Base-by-base conservation (phyloP, 2,797 vertebrate species). In the Amblyopsis hoosieri region DNA sequence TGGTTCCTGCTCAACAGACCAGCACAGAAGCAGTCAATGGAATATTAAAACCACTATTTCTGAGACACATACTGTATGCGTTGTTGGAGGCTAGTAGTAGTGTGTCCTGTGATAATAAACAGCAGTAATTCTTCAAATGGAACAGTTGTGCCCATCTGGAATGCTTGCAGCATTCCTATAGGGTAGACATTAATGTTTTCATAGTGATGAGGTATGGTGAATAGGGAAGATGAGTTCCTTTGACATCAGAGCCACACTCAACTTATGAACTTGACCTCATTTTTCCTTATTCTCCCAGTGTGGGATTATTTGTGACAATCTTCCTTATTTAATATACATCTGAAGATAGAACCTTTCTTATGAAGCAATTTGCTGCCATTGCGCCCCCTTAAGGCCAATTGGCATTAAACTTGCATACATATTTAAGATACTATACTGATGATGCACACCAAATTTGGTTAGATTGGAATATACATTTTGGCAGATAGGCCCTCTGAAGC, bases 1-100 rank as follows among this genome's bases (percentile, higher is more conserved):
- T 88, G 83, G 86, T 87, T 85, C 81, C 84, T 88, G 87, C 80
- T 89, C 85, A 87, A 75, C 75, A 78, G 84, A 88, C 84, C 89
- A 82, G 80, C 82, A 85, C 87, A 82, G 79, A 84, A 68, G 66
- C 79, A 84, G 71, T 79, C 81, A 74, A 79, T 77, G 74, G 84
- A 90, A 90, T 89, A 87, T 86, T 83, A 84, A 90, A 89, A 89
- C 80, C 69, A 85, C 81, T 83, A 80, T 80, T 83, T 85, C 69
- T 67, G 60, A 50, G 52, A 80, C 74, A 60, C 56, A 60, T 56
- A 3, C 53, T 51, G 63, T 57, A 58, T 12, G 19, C 13, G 69
- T 66, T 2, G 3, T 47, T 14, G 31, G 49, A 74, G 62, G 72
- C 55, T 12, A 64, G 58, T 74, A 76, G 71, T 31, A 29, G 72